These are phyloP conservation scores for Zoanthus gigantus DNA, from an alignment of 92 coral and sea anemone species.

Conservation along the genomic window DNA sequence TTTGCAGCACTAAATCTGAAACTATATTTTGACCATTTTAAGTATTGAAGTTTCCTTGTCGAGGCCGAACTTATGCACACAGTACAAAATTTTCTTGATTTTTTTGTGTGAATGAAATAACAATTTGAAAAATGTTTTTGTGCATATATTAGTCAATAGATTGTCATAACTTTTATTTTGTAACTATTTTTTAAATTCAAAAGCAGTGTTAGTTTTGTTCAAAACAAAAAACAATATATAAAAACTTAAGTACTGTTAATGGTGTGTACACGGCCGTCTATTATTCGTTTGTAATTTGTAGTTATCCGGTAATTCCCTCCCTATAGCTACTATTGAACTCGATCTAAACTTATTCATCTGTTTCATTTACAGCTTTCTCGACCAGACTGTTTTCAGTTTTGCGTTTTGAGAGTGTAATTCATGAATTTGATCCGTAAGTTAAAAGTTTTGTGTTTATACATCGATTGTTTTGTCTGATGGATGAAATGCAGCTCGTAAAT, in stretches of 20 bases:
- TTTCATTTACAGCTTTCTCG: slow-evolving; percentile 83
- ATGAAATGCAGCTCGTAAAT: background rate
- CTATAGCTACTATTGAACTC: background rate
- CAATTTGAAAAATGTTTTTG: background rate
- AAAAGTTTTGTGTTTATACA: background rate
- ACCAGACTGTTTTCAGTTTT: slow-evolving; percentile 96
- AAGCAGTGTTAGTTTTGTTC: background rate
- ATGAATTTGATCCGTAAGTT: slow-evolving; percentile 99
- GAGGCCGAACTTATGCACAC: background rate
- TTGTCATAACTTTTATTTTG: background rate
- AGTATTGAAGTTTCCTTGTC: background rate
- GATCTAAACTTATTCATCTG: background rate
- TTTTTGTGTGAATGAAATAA: background rate
- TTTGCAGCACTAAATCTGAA: background rate
- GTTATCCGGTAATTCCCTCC: background rate
- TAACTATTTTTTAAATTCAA: background rate
- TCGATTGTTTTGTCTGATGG: background rate
- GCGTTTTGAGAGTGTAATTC: slow-evolving; percentile 97
- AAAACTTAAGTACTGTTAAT: background rate
- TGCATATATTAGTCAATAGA: background rate
- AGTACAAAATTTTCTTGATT: background rate
- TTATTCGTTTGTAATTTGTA: background rate
- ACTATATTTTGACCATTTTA: no score
- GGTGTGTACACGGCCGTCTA: background rate
- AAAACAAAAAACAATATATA: background rate